Evolutionary conservation across 2,888 invertebrate genomes (phyloP).

Genomic region (Caenorhabditis sulstoni): DNA sequence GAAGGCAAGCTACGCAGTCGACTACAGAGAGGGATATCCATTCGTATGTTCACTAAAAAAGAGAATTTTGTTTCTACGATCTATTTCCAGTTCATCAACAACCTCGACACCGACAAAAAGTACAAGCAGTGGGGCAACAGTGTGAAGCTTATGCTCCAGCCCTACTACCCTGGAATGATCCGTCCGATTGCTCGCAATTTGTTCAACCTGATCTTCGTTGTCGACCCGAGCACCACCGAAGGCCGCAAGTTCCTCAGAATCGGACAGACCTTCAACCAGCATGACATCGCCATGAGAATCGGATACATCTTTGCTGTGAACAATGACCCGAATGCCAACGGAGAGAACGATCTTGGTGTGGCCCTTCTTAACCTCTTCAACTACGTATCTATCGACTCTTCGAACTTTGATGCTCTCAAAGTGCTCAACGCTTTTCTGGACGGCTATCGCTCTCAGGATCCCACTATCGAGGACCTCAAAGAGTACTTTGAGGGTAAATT

Average conservation of each 20-base stretch:
- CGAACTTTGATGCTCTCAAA: constrained; percentile 87
- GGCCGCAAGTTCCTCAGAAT: constrained; percentile 88
- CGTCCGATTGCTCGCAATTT: constrained; percentile 84
- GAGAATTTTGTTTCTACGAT: neutral
- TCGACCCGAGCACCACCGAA: constrained; percentile 88
- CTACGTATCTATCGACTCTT: constrained; percentile 88
- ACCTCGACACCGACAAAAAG: constrained; percentile 91
- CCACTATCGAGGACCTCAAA: constrained; percentile 86
- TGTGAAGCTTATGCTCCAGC: constrained; percentile 91
- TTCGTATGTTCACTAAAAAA: constrained; percentile 76
- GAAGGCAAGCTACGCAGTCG: constrained; percentile 88
- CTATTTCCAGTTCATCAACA: constrained; percentile 89
- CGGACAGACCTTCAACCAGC: constrained; percentile 92
- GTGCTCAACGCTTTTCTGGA: constrained; percentile 87
- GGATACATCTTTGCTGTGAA: constrained; percentile 87
- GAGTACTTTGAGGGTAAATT: constrained; percentile 85
- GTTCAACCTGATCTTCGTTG: constrained; percentile 87
- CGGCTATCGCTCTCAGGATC: constrained; percentile 75
- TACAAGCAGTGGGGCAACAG: constrained; percentile 89
- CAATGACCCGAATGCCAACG: constrained; percentile 77
- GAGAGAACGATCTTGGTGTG: constrained; percentile 87
- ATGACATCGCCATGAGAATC: constrained; percentile 90
- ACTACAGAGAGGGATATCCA: constrained; percentile 93
- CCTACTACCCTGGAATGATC: constrained; percentile 98
- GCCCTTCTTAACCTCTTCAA: constrained; percentile 92